Evolutionary conservation across 2,113 vertebrate species (phyloP), one percentile per base, ranked within the genome.

Genomic region (Diadophis punctatus): DNA sequence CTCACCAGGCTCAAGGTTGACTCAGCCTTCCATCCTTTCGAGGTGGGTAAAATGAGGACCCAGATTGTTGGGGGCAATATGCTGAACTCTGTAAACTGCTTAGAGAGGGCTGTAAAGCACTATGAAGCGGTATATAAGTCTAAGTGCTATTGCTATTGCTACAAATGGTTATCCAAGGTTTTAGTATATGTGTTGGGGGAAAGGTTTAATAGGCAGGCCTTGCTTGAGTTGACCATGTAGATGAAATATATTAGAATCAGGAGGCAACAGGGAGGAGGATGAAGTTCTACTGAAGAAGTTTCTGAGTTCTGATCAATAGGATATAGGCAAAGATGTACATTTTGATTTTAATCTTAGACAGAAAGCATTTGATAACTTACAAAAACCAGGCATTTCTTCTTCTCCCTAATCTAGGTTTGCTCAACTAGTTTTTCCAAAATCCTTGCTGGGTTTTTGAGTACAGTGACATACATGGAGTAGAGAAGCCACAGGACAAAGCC

Each of bases 181-280:
- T 0, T 23, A 90, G 56, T 96, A 94, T 80, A 95, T 8, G 58
- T 43, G 90, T 51, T 48, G 85, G 60, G 94, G 20, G 91, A 86
- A 84, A 58, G 1, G 34, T 48, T 12, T 80, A 8, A 53, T 80
- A 48, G 22, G 49, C 39, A 52, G 52, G 46, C 25, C 34, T n/a
- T 58, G 2, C 39, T 48, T 11, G 43, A 55, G 39, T 52, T 48
- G 5, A 27, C 30, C 86, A 52, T 2, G 1, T 16, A 87, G 55
- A 4, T 34, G 52, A 11, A 30, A 20, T 30, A 48, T 55, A 86
- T 86, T 58, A 49, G n/a, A 53, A 25, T 0, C 74, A 85, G 48
- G 18, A 52, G 10, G 22, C 18, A 8, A 8, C 20, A 68, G 3
- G 8, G 39, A 60, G 25, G 2, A 25, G 2, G 85, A 86, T 27